These are phyloP conservation scores for Synodontis membranacea DNA, from an alignment of 2,113 vertebrate species.

Conservation along the genomic window DNA sequence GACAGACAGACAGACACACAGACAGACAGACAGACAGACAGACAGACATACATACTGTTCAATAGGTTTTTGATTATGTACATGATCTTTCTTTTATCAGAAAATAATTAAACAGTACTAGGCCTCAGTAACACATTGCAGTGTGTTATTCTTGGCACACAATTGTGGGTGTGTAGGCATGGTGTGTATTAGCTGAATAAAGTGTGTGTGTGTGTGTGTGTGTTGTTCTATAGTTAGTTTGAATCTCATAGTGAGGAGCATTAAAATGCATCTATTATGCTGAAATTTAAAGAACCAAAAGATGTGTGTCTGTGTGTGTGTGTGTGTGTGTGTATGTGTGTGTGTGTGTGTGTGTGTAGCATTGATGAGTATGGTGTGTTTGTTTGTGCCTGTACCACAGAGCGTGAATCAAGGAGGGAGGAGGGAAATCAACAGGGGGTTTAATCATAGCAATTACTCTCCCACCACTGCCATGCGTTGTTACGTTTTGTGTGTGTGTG, in stretches of 20 bases:
- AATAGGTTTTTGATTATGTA: neutral
- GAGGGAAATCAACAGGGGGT: slow-evolving; percentile 47
- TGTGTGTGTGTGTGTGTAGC: slow-evolving; percentile 33
- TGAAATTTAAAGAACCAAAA: neutral
- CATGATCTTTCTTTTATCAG: neutral
- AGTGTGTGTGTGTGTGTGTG: slow-evolving; percentile 22
- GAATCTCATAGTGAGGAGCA: neutral
- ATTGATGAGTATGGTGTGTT: slow-evolving; percentile 55
- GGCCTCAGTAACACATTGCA: no score
- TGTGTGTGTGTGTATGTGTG: slow-evolving; percentile 36
- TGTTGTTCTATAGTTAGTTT: neutral
- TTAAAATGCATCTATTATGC: neutral
- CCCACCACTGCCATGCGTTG: slow-evolving; percentile 23
- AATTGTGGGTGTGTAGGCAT: neutral
- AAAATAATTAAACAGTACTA: no score
- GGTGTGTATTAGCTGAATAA: no score
- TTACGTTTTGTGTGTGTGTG: neutral
- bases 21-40: neutral
- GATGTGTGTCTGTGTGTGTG: neutral
- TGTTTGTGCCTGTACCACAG: slow-evolving; percentile 45
- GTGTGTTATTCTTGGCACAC: neutral
- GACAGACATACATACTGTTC: neutral
- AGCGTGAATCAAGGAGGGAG: slow-evolving; percentile 42
- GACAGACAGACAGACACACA: neutral
- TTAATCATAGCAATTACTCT: slow-evolving; percentile 59